These are phyloP conservation scores for Metallyticus violacea DNA, from an alignment of 2,888 invertebrate species.

Conservation along the genomic window DNA sequence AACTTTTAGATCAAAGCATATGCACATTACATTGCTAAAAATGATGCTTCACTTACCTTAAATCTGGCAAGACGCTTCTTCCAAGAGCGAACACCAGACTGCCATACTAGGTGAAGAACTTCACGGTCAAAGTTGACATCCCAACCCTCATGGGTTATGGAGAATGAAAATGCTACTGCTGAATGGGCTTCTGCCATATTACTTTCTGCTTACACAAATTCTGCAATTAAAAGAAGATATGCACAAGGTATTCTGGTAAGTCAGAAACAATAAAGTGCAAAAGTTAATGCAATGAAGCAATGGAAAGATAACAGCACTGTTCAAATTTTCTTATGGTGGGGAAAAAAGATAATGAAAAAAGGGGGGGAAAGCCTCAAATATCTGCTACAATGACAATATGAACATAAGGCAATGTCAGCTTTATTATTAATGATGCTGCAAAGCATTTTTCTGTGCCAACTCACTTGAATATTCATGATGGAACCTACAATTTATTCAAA, in stretches of 20 bases:
- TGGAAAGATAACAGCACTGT: too few species aligned
- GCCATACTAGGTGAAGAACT: constrained; percentile 92
- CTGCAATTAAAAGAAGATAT: background rate
- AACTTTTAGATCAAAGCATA: too few species aligned
- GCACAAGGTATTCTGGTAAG: background rate
- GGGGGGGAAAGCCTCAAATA: too few species aligned
- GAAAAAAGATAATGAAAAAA: too few species aligned
- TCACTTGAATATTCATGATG: too few species aligned
- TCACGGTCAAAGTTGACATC: constrained; percentile 97
- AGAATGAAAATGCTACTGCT: constrained; percentile 95
- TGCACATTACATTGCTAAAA: background rate
- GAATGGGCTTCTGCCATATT: constrained; percentile 97
- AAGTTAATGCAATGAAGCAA: too few species aligned
- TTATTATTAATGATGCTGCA: too few species aligned
- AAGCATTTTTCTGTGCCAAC: too few species aligned
- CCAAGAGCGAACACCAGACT: constrained; percentile 93
- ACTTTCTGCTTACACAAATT: background rate
- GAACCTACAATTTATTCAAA: too few species aligned
- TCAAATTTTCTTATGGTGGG: too few species aligned
- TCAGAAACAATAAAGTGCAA: background rate
- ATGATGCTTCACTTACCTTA: constrained; percentile 64
- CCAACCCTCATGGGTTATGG: constrained; percentile 97
- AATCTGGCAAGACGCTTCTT: constrained; percentile 88
- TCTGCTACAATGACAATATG: too few species aligned
- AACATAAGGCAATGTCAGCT: too few species aligned